phyloP scores from a whole-genome alignment of 2,888 invertebrate species.

The Amblyjoppa proteus region DNA sequence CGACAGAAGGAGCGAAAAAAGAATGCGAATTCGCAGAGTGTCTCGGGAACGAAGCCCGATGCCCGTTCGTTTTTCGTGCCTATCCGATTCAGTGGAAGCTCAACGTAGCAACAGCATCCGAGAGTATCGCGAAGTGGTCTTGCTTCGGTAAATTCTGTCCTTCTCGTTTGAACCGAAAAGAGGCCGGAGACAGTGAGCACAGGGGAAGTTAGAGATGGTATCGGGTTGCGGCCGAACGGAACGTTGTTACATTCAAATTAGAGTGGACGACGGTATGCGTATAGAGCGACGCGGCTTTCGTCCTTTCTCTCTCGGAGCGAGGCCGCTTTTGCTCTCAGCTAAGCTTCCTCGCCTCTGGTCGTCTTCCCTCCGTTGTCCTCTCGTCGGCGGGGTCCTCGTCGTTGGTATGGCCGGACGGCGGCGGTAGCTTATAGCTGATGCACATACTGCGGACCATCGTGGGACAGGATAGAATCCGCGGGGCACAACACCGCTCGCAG shows the following conservation, averaged over 20 bases:
- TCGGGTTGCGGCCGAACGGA: constrained; percentile 84
- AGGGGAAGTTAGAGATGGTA: constrained; percentile 80
- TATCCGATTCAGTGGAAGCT: constrained; percentile 50
- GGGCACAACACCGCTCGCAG: constrained; percentile 25
- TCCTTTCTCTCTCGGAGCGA: constrained; percentile 14
- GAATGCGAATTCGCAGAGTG: constrained; percentile 30
- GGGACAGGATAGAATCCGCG: constrained; percentile 56
- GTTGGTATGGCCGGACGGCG: constrained; percentile 48
- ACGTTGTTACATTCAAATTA: constrained; percentile 85
- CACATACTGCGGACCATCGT: constrained; percentile 51
- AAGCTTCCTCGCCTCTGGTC: constrained; percentile 64
- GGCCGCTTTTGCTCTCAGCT: constrained; percentile 25
- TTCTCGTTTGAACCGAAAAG: constrained; percentile 67
- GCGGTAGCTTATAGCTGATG: constrained; percentile 47
- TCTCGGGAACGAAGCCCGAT: constrained; percentile 35
- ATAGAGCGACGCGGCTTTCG: constrained; percentile 59
- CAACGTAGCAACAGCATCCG: constrained; percentile 36
- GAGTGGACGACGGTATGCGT: constrained; percentile 84
- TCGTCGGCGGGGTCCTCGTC: constrained; percentile 55
- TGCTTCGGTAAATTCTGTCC: constrained; percentile 47
- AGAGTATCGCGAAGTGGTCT: constrained; percentile 28
- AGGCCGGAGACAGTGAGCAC: constrained; percentile 45
- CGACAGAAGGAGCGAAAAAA: constrained; percentile 10
- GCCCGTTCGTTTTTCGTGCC: constrained; percentile 37
- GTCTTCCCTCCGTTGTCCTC: constrained; percentile 43